These are phyloP conservation scores for Ditula angustiorana DNA, from an alignment of 2,888 invertebrate species.

Conservation along the genomic window DNA sequence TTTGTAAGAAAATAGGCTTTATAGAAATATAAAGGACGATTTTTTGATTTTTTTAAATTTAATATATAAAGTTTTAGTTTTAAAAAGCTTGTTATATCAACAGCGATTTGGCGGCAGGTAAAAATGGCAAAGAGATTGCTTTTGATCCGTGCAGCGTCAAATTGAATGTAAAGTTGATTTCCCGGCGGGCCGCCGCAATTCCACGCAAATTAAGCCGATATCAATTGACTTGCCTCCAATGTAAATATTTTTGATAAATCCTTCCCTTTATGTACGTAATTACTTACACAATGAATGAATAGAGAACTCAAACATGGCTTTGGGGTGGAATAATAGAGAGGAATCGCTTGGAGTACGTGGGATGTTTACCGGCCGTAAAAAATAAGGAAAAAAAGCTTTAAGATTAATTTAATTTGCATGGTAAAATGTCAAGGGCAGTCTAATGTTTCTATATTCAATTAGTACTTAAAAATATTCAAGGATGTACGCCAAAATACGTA, in stretches of 20 bases:
- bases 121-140: slow-evolving; percentile 71
- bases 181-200: slow-evolving; percentile 78
- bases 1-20: too few species aligned
- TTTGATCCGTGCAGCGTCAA: slow-evolving; percentile 80
- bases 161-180: slow-evolving; percentile 85
- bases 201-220: slow-evolving; percentile 79
- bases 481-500: background rate
- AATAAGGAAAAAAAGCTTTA: slow-evolving; percentile 3
- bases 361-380: background rate
- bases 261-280: slow-evolving; percentile 61
- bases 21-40: too few species aligned
- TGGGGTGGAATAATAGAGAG: slow-evolving; percentile 2
- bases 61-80: slow-evolving; percentile 2
- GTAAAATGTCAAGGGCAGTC: background rate
- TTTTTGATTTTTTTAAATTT: background rate
- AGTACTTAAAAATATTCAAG: background rate
- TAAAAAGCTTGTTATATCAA: slow-evolving; percentile 24
- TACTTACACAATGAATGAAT: slow-evolving; percentile 33
- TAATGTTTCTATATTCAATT: background rate
- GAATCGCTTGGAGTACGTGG: background rate
- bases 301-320: slow-evolving; percentile 28
- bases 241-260: slow-evolving; percentile 83
- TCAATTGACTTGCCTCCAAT: slow-evolving; percentile 78
- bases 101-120: slow-evolving; percentile 36
- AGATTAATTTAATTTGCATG: background rate